Evolutionary conservation across 1,140 invertebrate species (phyloP).

Genomic region (Zaprionus capensis): DNA sequence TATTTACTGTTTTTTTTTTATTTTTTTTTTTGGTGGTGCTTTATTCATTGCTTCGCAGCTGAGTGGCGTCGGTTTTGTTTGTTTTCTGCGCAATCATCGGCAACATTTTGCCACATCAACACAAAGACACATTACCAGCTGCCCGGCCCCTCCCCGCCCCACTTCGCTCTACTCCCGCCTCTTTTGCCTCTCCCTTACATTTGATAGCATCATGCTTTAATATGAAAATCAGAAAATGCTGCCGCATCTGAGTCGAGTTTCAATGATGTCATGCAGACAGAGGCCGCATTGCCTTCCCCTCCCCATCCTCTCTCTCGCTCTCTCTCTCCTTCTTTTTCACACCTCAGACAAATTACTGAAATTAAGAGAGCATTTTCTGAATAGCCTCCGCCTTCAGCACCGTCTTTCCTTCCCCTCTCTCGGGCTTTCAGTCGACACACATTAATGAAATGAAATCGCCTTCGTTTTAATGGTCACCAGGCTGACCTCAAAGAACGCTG

Average conservation of each 20-base stretch:
- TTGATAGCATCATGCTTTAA: slow-evolving; percentile 60
- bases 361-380: slow-evolving; percentile 73
- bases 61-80: slow-evolving; percentile 37
- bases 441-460: slow-evolving; percentile 80
- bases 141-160: neutral
- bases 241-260: slow-evolving; percentile 32
- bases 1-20: neutral
- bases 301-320: neutral
- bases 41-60: slow-evolving; percentile 39
- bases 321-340: neutral
- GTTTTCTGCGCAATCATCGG: slow-evolving; percentile 61
- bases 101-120: slow-evolving; percentile 42
- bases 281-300: slow-evolving; percentile 3
- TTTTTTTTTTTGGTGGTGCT: neutral
- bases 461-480: slow-evolving; percentile 65
- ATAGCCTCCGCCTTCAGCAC: slow-evolving; percentile 18
- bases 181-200: slow-evolving; percentile 2
- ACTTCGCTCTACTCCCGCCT: neutral
- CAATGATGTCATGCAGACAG: slow-evolving; percentile 44
- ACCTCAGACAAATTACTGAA: slow-evolving; percentile 71
- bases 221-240: slow-evolving; percentile 65
- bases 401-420: neutral
- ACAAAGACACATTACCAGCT: slow-evolving; percentile 29
- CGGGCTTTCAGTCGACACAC: slow-evolving; percentile 32
- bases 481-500: slow-evolving; percentile 24